A percentile compares a stretch with the other conserved stretches of the same genome.
Evolutionary conservation across 2,888 invertebrate genomes (phyloP).

Genomic region (Ariolimax columbianus): DNA sequence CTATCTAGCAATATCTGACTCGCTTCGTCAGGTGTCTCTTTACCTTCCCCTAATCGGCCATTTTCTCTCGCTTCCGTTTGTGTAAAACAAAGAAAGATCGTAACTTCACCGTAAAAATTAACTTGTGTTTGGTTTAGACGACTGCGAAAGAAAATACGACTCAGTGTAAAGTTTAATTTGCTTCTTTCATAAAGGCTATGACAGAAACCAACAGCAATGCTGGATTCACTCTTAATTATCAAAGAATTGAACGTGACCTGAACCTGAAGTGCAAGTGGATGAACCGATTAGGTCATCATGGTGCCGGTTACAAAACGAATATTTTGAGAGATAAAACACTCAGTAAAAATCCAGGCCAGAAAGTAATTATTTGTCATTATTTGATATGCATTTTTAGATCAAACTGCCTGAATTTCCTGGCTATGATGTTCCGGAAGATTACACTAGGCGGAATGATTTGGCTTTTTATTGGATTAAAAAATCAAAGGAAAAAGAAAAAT

Average conservation of each 20-base stretch:
- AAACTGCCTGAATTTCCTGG: background rate
- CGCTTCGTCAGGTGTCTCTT: constrained; percentile 34
- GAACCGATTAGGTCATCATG: background rate
- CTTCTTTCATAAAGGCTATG: constrained; percentile 28
- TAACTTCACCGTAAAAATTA: background rate
- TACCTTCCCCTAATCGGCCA: constrained; percentile 45
- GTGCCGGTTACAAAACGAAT: background rate
- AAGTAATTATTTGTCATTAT: constrained; percentile 18
- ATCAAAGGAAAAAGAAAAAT: no score
- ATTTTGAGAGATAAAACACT: constrained; percentile 5
- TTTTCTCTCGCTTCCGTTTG: constrained; percentile 39
- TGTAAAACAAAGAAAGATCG: constrained; percentile 40
- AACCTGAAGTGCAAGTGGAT: background rate
- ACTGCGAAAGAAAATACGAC: constrained; percentile 23
- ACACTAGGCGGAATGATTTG: background rate
- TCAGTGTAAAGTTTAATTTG: constrained; percentile 25
- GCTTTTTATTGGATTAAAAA: background rate
- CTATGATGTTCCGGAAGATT: background rate
- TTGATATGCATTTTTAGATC: background rate
- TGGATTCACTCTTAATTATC: constrained; percentile 27
- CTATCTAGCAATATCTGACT: constrained; percentile 34
- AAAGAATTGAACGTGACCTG: background rate
- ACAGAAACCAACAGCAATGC: background rate
- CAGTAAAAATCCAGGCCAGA: background rate
- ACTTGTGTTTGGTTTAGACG: constrained; percentile 15